These are phyloP conservation scores for Lagocephalus sceleratus DNA, from an alignment of 2,797 vertebrate species.

Conservation along the genomic window DNA sequence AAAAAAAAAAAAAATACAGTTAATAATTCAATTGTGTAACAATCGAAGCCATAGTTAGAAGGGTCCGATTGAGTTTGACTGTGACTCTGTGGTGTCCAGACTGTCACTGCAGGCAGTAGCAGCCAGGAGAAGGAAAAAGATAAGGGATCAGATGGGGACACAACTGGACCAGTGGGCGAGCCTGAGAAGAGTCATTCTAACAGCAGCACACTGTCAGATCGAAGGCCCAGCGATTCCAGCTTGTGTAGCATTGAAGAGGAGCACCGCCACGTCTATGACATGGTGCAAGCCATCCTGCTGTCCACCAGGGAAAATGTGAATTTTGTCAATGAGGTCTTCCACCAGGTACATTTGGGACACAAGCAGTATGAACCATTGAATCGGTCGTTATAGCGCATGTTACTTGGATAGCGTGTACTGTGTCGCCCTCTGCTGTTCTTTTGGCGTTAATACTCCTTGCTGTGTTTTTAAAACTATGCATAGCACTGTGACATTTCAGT, in stretches of 20 bases:
- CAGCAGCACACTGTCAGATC: conserved; percentile 88
- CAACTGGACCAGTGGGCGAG: conserved; percentile 64
- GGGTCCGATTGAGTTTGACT: background rate
- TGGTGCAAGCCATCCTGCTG: conserved; percentile 92
- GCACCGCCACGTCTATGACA: conserved; percentile 86
- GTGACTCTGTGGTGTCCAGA: conserved; percentile 59
- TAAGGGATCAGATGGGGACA: conserved; percentile 77
- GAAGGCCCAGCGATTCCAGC: conserved; percentile 88
- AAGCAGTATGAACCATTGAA: background rate
- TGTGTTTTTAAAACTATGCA: background rate
- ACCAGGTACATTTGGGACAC: conserved; percentile 78
- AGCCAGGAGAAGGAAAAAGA: conserved; percentile 84
- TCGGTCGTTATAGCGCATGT: too few relatives aligned
- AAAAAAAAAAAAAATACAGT: background rate
- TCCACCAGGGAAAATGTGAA: conserved; percentile 95
- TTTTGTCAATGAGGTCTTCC: conserved; percentile 98
- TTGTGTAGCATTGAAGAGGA: conserved; percentile 96
- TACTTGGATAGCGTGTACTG: conserved; percentile 16
- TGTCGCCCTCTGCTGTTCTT: conserved; percentile 65
- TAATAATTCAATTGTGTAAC: background rate
- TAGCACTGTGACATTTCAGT: background rate
- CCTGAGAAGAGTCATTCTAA: conserved; percentile 88
- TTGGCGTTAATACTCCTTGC: background rate
- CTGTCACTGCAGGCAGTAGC: conserved; percentile 81
- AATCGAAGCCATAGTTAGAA: background rate